These are phyloP conservation scores for Mechanitis messenoides DNA, from an alignment of 2,888 invertebrate species.

Conservation along the genomic window DNA sequence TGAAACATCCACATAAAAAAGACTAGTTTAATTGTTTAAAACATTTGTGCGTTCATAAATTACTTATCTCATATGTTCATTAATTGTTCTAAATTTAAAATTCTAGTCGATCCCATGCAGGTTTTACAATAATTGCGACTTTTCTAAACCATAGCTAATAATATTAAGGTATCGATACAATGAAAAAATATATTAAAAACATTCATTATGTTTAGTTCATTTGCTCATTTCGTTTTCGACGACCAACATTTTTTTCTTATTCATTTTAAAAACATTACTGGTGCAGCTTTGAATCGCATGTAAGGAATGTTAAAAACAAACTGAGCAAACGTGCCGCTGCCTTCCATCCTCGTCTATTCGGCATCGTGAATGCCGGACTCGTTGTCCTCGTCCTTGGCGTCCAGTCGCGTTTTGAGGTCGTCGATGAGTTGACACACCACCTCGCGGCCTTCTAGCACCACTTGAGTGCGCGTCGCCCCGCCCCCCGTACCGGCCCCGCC, in stretches of 20 bases:
- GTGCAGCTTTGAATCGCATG: too few relatives aligned
- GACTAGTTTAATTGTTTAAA: neutral
- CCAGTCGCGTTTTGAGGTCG: constrained; percentile 65
- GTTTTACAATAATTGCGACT: too few relatives aligned
- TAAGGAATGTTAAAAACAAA: too few relatives aligned
- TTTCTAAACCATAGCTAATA: too few relatives aligned
- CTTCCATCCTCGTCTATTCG: constrained; percentile 42
- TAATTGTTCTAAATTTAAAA: neutral
- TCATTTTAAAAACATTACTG: too few relatives aligned
- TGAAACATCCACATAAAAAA: neutral
- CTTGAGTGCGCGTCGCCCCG: constrained; percentile 38
- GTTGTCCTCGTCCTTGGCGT: constrained; percentile 67
- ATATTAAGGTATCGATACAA: too few relatives aligned
- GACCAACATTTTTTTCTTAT: too few relatives aligned
- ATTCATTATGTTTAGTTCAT: too few relatives aligned
- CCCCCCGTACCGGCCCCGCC: constrained; percentile 13
- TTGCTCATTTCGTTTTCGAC: too few relatives aligned
- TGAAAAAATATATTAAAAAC: too few relatives aligned
- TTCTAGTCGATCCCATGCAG: neutral
- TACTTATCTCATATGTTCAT: neutral
- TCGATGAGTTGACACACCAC: constrained; percentile 63
- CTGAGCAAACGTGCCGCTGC: neutral
- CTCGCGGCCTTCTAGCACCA: constrained; percentile 54
- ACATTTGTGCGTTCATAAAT: neutral
- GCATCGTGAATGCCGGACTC: constrained; percentile 70